A percentile compares a stretch with the other conserved stretches of the same genome.
These are phyloP conservation scores for Ctenicera cuprea DNA, from an alignment of 2,888 invertebrate species.

Conservation along the genomic window DNA sequence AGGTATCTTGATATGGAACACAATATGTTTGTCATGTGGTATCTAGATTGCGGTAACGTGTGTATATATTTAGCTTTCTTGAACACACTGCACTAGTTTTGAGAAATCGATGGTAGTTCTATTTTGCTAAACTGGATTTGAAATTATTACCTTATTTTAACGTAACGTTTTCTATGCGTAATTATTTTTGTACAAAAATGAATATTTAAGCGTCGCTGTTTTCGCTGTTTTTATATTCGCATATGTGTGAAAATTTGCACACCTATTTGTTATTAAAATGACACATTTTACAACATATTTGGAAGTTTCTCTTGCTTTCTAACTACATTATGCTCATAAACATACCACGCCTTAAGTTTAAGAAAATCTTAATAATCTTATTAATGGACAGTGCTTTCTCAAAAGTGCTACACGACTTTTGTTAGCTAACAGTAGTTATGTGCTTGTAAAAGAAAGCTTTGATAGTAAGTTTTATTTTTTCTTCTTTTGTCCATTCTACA, in stretches of 20 bases:
- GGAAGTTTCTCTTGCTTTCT: slow-evolving; percentile 22
- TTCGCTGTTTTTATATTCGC: too few relatives aligned
- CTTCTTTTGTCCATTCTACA: too few relatives aligned
- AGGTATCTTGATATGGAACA: neutral
- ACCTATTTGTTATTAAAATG: too few relatives aligned
- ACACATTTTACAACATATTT: too few relatives aligned
- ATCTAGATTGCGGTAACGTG: slow-evolving; percentile 3
- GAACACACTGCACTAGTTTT: slow-evolving; percentile 24
- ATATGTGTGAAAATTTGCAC: too few relatives aligned
- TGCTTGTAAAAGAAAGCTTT: too few relatives aligned
- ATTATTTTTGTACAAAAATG: too few relatives aligned
- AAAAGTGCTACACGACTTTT: neutral
- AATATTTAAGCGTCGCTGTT: too few relatives aligned
- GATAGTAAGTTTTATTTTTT: too few relatives aligned
- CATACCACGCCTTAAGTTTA: neutral
- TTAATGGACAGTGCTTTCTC: neutral
- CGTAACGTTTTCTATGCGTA: neutral
- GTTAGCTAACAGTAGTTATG: too few relatives aligned
- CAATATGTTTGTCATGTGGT: neutral
- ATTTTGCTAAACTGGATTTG: slow-evolving; percentile 9
- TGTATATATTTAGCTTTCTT: slow-evolving; percentile 6
- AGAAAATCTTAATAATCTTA: neutral
- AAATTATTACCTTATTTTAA: too few relatives aligned
- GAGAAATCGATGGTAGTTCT: slow-evolving; percentile 14
- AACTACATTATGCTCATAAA: neutral